Percentiles rank a stretch among this genome's conserved stretches.
Conservation (phyloP, 2,113 vertebrate genomes). For the Nothocercus nigrocapillus region DNA sequence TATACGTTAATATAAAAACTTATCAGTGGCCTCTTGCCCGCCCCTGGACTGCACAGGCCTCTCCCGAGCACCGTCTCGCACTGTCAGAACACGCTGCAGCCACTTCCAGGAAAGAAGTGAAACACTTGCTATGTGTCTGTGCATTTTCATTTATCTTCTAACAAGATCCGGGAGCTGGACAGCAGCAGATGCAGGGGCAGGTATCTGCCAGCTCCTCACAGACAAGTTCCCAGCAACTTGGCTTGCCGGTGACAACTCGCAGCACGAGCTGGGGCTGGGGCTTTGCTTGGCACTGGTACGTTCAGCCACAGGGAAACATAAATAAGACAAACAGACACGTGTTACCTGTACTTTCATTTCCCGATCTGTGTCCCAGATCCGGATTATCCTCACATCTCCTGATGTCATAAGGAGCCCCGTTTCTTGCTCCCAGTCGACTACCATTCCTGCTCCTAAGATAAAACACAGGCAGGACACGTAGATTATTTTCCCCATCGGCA, state of each 20-base stretch:
- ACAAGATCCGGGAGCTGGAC: accelerated
- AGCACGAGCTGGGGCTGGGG: accelerated
- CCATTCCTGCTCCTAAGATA: conserved; percentile 91
- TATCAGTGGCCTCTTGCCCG: background rate
- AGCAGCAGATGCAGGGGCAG: background rate
- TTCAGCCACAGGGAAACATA: background rate
- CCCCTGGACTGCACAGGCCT: background rate
- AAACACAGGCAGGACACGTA: background rate
- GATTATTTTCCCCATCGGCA: background rate
- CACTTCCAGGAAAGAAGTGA: background rate
- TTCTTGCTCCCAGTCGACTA: conserved; percentile 98
- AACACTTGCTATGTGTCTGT: accelerated
- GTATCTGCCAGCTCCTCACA: background rate
- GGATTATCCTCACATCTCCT: conserved; percentile 92
- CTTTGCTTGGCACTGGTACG: no score
- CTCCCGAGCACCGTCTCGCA: background rate
- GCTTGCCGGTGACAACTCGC: accelerated
- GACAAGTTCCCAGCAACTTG: accelerated
- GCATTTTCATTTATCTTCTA: accelerated
- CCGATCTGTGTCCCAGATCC: conserved; percentile 96
- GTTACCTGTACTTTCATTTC: conserved; percentile 97
- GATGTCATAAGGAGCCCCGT: conserved; percentile 96
- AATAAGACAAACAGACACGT: accelerated
- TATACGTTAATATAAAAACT: accelerated
- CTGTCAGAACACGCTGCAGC: background rate